phyloP scores from a whole-genome alignment of 35 echinoderm and acorn worm genomes.

The Chiridota heheva region DNA sequence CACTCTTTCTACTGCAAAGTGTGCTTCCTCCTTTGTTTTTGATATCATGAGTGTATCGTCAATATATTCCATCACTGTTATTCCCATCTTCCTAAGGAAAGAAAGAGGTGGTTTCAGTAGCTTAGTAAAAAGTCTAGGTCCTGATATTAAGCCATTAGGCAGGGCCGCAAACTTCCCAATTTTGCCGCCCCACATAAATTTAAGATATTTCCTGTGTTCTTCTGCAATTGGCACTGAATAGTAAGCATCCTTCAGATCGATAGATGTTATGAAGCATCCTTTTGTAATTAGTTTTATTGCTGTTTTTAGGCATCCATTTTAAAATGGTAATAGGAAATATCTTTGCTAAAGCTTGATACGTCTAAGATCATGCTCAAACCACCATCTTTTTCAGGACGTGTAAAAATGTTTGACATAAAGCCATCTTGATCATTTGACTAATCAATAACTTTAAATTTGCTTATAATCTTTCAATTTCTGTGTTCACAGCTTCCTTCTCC shows the following conservation, averaged over 20 bases:
- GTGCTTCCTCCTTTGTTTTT: neutral
- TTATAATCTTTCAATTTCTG: neutral
- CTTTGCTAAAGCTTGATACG: too few relatives aligned
- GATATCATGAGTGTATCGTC: conserved; percentile 25
- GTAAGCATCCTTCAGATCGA: conserved; percentile 37
- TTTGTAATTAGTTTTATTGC: conserved; percentile 25
- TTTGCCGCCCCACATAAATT: conserved; percentile 3
- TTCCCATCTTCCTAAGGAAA: neutral
- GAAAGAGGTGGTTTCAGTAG: conserved; percentile 33
- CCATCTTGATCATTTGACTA: neutral
- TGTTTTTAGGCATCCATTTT: neutral
- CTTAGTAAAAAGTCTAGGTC: conserved; percentile 22
- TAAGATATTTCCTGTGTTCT: conserved; percentile 42
- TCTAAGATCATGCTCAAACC: conserved; percentile 20
- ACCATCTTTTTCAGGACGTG: conserved; percentile 19
- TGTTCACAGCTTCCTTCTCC: neutral
- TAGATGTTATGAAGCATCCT: conserved; percentile 21
- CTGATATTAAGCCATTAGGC: conserved; percentile 17
- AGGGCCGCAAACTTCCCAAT: conserved; percentile 6
- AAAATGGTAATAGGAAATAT: too few relatives aligned
- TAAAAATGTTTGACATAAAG: conserved; percentile 35
- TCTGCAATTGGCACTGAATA: conserved; percentile 18
- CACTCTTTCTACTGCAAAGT: neutral
- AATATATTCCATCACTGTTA: conserved; percentile 23
- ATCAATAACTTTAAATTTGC: conserved; percentile 8